Evolutionary conservation across 1,140 invertebrate genomes (phyloP).

Genomic region (Drosophila biarmipes): DNA sequence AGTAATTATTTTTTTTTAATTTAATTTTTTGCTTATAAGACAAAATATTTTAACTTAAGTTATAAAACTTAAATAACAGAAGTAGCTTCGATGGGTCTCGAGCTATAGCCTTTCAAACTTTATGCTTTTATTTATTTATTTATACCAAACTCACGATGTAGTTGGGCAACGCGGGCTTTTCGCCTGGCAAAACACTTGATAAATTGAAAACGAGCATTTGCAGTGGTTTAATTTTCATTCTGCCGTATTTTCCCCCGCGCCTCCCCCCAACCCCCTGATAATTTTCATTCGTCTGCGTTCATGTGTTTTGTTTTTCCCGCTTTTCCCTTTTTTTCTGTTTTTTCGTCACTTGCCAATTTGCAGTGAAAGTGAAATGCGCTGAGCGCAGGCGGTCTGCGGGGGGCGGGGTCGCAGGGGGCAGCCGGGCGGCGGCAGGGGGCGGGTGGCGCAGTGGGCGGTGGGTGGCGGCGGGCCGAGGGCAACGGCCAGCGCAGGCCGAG

Average conservation of each 20-base stretch:
- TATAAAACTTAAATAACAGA: no score
- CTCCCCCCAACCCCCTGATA: not conserved
- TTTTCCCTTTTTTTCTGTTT: constrained; percentile 17
- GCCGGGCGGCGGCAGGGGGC: not conserved
- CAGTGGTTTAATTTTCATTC: constrained; percentile 11
- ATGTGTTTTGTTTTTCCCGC: constrained; percentile 29
- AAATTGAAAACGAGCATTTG: constrained; percentile 20
- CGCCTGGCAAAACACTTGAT: constrained; percentile 1
- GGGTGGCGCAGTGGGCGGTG: not conserved
- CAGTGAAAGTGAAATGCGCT: constrained; percentile 50
- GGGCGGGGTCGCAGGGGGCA: not conserved
- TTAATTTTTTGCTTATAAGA: no score
- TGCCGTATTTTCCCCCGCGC: not conserved
- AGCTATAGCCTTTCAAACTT: no score
- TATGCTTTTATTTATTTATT: no score
- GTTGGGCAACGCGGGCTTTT: not conserved
- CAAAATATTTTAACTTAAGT: no score
- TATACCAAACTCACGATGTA: not conserved
- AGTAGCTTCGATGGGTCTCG: no score
- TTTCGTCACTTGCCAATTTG: constrained; percentile 46
- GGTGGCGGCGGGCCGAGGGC: constrained; percentile 25
- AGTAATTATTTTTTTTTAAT: no score
- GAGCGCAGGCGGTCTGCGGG: constrained; percentile 9
- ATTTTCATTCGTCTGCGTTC: constrained; percentile 7
- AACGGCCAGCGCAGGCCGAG: constrained; percentile 34